Evolutionary conservation across 2,113 vertebrate genomes (phyloP), one percentile per base, ranked within the genome.

Genomic region (Thermophis baileyi): DNA sequence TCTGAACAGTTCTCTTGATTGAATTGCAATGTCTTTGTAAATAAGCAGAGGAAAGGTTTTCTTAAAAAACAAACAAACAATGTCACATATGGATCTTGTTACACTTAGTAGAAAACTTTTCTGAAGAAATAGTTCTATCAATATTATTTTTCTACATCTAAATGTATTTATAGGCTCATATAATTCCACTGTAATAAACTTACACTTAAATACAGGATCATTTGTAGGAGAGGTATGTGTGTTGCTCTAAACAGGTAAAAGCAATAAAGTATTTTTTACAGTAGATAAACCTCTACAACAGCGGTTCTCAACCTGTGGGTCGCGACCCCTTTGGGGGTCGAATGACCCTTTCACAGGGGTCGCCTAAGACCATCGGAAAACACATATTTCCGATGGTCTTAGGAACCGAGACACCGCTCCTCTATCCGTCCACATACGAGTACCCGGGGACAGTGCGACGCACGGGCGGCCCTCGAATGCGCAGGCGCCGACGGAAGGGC

Each of bases 101-200:
- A 6, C 50, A 22, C 44, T 94, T 86, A 85, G 57, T 89, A 24
- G 85, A 86, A 89, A 57, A 90, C 89, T 90, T 93, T 93, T 81
- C 63, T 94, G 35, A 35, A 86, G 50, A 92, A 93, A 74, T 0
- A 18, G 57, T 25, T 94, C 24, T n/a, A 86, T 54, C 85, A 92
- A 88, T 22, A 54, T 54, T 20, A 55, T 55, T 55, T 55, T 55
- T 55, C 54, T 55, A 55, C 54, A 55, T 20, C 6, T 55, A 55
- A 55, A 55, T 55, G 22, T 55, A 87, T 94, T 94, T 95, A 92
- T 95, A 95, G 63, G 93, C 96, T 51, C 95, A 91, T 85, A 20
- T 24, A 87, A 87, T 92, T 95, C 94, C 92, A 91, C 94, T 94
- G 91, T 94, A 90, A 22, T 94, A 63, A 93, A 25, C 24, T 1